These are phyloP conservation scores for Samia ricini DNA, from an alignment of 1,140 invertebrate species.

Conservation along the genomic window DNA sequence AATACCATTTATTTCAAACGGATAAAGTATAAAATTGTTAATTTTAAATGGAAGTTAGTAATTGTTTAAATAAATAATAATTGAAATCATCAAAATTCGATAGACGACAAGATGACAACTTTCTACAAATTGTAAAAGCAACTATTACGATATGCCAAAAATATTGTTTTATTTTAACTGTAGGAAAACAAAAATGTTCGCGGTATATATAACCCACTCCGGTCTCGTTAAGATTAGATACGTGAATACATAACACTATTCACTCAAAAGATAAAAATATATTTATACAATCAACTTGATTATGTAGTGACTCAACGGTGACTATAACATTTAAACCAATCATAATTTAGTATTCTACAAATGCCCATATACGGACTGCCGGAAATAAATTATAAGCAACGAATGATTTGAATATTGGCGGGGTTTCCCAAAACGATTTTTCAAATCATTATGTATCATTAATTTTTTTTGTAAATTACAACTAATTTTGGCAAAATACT, in stretches of 20 bases:
- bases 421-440: neutral
- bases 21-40: conserved; percentile 1
- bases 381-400: conserved; percentile 44
- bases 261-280: conserved; percentile 36
- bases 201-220: conserved; percentile 40
- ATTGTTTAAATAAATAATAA: neutral
- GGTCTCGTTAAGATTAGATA: conserved; percentile 49
- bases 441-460: too few species aligned
- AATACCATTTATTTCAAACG: conserved; percentile 5
- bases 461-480: neutral
- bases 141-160: conserved; percentile 31
- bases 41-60: neutral
- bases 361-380: conserved; percentile 71
- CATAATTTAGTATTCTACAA: conserved; percentile 59
- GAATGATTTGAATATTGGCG: conserved; percentile 19
- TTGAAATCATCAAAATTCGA: conserved; percentile 16
- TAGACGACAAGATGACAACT: conserved; percentile 48
- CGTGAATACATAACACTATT: conserved; percentile 37
- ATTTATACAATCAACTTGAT: conserved; percentile 34
- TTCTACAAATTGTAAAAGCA: conserved; percentile 40
- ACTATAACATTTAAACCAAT: conserved; percentile 61
- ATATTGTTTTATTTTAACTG: conserved; percentile 32
- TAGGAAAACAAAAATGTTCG: conserved; percentile 16
- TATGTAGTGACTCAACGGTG: conserved; percentile 62
- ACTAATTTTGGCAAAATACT: too few species aligned